Evolutionary conservation across 2,113 vertebrate species (phyloP).

Genomic region (Melanotaenia duboulayi): DNA sequence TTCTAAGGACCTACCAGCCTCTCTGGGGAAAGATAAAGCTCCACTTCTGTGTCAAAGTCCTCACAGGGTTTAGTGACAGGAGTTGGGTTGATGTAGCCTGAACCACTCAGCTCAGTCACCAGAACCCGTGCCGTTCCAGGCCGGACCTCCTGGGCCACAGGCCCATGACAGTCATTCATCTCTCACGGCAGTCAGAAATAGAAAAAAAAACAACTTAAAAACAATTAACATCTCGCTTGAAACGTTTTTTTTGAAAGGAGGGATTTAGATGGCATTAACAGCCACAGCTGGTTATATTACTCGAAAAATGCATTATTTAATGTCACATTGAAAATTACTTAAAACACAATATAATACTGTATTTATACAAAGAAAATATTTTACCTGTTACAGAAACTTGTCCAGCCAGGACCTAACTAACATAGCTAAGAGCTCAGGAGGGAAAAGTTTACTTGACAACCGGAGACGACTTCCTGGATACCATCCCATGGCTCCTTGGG

Average conservation of each 20-base stretch:
- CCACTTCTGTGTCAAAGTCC: constrained; percentile 64
- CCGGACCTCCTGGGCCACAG: constrained; percentile 23
- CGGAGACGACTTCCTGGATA: constrained; percentile 82
- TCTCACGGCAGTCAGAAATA: constrained; percentile 19
- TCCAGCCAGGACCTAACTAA: constrained; percentile 1
- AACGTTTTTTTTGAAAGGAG: not conserved
- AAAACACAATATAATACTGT: not conserved
- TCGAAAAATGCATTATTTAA: too few relatives aligned
- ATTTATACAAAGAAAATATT: not conserved
- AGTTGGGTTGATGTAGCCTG: constrained; percentile 82
- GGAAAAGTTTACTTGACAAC: constrained; percentile 82
- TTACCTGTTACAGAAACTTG: constrained; percentile 1
- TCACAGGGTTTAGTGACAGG: constrained; percentile 63
- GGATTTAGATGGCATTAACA: not conserved
- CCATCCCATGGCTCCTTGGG: constrained; percentile 64
- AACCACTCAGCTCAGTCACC: constrained; percentile 84
- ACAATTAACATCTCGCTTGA: not conserved
- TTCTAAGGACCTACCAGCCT: constrained; percentile 81
- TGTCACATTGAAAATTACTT: too few relatives aligned
- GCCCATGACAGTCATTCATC: constrained; percentile 55
- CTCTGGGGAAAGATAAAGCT: constrained; percentile 83
- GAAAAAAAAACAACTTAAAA: not conserved
- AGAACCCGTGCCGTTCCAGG: constrained; percentile 75
- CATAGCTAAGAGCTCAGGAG: not conserved
- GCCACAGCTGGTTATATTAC: too few relatives aligned